Base-by-base conservation (phyloP, 2,797 vertebrate genomes). In the Dermochelys coriacea region DNA sequence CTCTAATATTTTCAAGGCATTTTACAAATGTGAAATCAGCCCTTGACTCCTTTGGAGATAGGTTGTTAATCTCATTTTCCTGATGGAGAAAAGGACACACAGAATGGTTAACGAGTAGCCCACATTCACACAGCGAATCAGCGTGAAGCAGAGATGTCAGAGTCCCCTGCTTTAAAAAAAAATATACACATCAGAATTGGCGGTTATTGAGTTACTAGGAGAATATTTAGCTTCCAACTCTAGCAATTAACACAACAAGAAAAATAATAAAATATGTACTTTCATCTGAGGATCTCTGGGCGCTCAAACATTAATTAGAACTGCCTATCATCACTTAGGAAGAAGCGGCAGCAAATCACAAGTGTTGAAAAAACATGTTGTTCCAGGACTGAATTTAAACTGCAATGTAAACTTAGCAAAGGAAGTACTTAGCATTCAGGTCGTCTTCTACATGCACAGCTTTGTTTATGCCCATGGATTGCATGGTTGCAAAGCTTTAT, bases 221-320 rank as follows among this genome's bases (percentile, higher is more conserved):
- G 64, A 89, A 79, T 91, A 78, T 55, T 82, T 90, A 87, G 77
- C 85, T 94, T 94, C 84, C 47, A 84, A 12, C 57, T 59, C 45
- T 81, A 84, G 88, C 89, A 96, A 89, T 95, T 92, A 94, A 85
- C 83, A 74, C 78, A 64, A 12, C 37, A 85, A 96, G 89, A 41
- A 81, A 85, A 92, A 89, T 71, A 77, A 71, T 16, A n/a, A 93
- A 94, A 89, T 4, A 59, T 6, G 51, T 84, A 86, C 84, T 95
- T 95, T 82, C 88, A 83, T 96, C 95, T 85, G 18, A 31, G 85
- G 87, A 78, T 85, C 86, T 91, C 1, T 6, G 74, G 85, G 80
- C 52, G 21, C 75, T 57, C 83, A 80, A 52, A 68, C 41, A 37
- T 51, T 83, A 82, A 82, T 86, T 0, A 85, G 82, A 91, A 49